phyloP scores from a whole-genome alignment of 2,797 vertebrate species.

The Falco columbarius region DNA sequence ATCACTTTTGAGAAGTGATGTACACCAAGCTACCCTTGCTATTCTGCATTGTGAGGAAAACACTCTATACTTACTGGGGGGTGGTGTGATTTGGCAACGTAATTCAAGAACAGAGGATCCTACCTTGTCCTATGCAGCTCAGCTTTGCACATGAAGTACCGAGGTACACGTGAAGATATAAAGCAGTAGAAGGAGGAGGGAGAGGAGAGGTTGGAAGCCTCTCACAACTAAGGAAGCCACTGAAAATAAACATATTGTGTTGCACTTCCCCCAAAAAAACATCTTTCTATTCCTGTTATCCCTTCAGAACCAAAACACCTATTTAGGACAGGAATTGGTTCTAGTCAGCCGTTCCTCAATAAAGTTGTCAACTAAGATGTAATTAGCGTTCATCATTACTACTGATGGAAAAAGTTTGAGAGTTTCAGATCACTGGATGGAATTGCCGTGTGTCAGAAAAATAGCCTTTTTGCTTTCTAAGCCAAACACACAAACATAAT shows the following conservation, averaged over 20 bases:
- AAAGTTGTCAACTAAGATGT: not conserved
- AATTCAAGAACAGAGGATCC: not conserved
- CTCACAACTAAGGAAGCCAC: not conserved
- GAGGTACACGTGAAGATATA: not conserved
- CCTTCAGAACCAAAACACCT: constrained; percentile 10
- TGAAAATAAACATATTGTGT: constrained; percentile 3
- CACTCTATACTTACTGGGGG: accelerated
- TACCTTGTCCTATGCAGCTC: not conserved
- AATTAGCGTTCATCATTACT: not conserved
- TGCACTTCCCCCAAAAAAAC: not conserved
- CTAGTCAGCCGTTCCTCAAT: not conserved
- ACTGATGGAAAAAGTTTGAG: not conserved
- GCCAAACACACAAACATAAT: not conserved
- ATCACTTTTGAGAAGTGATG: not conserved
- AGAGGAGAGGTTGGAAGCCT: not conserved
- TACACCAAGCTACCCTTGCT: not conserved
- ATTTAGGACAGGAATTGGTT: constrained; percentile 23
- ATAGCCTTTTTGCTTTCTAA: not conserved
- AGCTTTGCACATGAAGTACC: not conserved
- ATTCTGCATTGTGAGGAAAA: not conserved
- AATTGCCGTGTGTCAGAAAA: not conserved
- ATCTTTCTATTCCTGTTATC: not conserved
- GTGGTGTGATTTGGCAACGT: not conserved
- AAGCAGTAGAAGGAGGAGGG: not conserved
- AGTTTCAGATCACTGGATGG: not conserved